Percentiles rank a stretch among this genome's conserved stretches.
phyloP scores from a whole-genome alignment of 2,888 invertebrate genomes.

The Cheilosia pagana region DNA sequence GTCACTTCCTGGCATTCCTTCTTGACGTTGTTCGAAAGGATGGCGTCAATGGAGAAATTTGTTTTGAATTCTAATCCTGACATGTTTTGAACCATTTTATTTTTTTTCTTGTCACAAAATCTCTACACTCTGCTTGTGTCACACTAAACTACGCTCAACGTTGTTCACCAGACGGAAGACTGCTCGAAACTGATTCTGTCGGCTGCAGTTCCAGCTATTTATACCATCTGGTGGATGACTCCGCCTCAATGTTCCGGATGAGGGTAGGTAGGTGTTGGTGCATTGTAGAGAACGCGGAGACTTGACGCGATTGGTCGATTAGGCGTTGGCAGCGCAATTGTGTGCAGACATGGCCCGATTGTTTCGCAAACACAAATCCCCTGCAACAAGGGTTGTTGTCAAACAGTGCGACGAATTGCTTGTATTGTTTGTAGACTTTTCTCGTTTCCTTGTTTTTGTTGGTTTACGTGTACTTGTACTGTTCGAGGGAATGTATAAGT shows the following conservation, averaged over 20 bases:
- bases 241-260: slow-evolving; percentile 77
- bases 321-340: slow-evolving; percentile 49
- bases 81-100: slow-evolving; percentile 81
- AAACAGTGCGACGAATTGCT: slow-evolving; percentile 72
- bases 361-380: slow-evolving; percentile 72
- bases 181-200: slow-evolving; percentile 79
- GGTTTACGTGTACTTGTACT: slow-evolving; percentile 27
- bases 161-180: slow-evolving; percentile 76
- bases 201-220: slow-evolving; percentile 78
- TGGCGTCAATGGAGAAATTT: slow-evolving; percentile 92
- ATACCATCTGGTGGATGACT: slow-evolving; percentile 77
- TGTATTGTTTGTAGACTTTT: slow-evolving; percentile 75
- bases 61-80: slow-evolving; percentile 85
- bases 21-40: slow-evolving; percentile 86
- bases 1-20: slow-evolving; percentile 69
- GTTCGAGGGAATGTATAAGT: slow-evolving; percentile 33
- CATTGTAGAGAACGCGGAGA: slow-evolving; percentile 52
- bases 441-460: slow-evolving; percentile 67
- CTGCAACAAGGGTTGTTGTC: slow-evolving; percentile 73
- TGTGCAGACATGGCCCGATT: slow-evolving; percentile 64
- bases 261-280: slow-evolving; percentile 52
- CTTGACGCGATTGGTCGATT: slow-evolving; percentile 66
- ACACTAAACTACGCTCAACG: slow-evolving; percentile 14
- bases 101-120: slow-evolving; percentile 18
- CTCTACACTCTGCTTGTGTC: slow-evolving; percentile 27